phyloP scores from a whole-genome alignment of 1,140 invertebrate species.

The Metopolophium dirhodum region DNA sequence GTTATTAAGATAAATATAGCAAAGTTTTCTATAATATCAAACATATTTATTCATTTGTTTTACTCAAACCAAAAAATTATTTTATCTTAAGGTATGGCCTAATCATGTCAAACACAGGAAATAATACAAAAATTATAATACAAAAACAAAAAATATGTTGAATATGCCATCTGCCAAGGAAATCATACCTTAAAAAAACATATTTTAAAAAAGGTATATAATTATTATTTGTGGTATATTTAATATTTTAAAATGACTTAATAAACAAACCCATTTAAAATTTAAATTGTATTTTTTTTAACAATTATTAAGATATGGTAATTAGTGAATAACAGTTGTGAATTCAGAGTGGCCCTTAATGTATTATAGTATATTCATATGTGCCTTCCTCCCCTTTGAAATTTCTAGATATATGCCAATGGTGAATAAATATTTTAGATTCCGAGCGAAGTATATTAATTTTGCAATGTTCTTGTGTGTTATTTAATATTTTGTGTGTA shows the following conservation, averaged over 20 bases:
- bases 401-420: too few relatives aligned
- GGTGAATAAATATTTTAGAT: too few relatives aligned
- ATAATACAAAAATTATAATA: too few relatives aligned
- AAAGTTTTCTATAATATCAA: neutral
- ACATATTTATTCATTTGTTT: neutral
- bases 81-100: neutral
- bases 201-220: neutral
- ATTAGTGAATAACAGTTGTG: too few relatives aligned
- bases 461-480: too few relatives aligned
- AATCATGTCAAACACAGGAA: neutral
- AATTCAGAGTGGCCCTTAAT: too few relatives aligned
- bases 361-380: too few relatives aligned
- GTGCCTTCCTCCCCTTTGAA: too few relatives aligned
- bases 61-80: neutral
- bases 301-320: too few relatives aligned
- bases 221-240: neutral
- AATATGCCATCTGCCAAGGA: neutral
- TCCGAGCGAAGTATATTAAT: too few relatives aligned
- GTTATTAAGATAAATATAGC: neutral
- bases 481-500: too few relatives aligned
- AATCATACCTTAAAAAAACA: neutral
- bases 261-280: neutral
- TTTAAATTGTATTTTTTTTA: too few relatives aligned
- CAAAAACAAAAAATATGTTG: neutral
- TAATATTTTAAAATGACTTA: neutral